phyloP scores from a whole-genome alignment of 2,113 vertebrate species.

The Odontophorus gujanensis region DNA sequence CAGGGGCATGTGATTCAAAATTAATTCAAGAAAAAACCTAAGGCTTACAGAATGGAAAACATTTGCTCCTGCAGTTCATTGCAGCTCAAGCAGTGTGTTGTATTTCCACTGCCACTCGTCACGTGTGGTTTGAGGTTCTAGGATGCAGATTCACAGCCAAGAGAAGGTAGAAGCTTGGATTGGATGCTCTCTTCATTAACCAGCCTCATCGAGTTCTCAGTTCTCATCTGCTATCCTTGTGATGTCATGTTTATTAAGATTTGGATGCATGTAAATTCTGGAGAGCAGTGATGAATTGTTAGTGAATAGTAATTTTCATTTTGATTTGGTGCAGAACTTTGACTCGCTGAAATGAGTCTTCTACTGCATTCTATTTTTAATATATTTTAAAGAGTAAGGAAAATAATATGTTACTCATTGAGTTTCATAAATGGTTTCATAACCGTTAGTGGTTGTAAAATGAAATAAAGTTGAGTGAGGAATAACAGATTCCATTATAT shows the following conservation, averaged over 20 bases:
- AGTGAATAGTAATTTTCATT: constrained; percentile 52
- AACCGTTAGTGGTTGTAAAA: background rate
- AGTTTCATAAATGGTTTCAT: constrained; percentile 25
- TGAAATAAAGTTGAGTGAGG: background rate
- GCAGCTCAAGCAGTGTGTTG: background rate
- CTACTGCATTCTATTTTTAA: constrained; percentile 20
- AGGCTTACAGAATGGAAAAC: background rate
- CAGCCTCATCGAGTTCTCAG: background rate
- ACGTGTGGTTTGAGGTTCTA: background rate
- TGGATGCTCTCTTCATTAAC: background rate
- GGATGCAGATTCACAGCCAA: background rate
- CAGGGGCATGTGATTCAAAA: background rate
- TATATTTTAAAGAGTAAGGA: constrained; percentile 47
- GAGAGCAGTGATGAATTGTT: constrained; percentile 45
- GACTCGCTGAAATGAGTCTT: constrained; percentile 29
- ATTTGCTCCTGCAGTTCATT: background rate
- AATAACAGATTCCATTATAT: background rate
- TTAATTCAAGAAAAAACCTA: background rate
- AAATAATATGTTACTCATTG: constrained; percentile 11
- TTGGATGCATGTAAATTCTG: background rate
- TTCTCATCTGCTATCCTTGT: background rate
- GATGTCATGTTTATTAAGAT: constrained; percentile 16
- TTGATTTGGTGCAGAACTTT: constrained; percentile 53
- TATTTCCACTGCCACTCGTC: background rate
- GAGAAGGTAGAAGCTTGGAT: background rate